These are phyloP conservation scores for Cyanoderma ruficeps DNA, from an alignment of 2,113 vertebrate genomes.

Conservation along the genomic window DNA sequence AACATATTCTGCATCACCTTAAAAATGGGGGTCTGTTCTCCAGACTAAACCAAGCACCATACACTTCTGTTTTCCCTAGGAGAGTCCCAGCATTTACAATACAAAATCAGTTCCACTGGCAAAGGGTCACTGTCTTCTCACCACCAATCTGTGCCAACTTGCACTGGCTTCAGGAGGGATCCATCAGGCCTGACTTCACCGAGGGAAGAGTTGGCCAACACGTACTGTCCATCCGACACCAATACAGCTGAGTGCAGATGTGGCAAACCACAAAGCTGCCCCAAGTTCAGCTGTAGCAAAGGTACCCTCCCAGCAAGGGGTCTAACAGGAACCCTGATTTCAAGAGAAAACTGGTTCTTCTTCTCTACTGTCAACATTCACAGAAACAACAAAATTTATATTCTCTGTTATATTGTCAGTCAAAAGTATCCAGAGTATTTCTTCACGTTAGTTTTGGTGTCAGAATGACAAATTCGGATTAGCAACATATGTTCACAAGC, in stretches of 20 bases:
- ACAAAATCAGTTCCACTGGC: no score
- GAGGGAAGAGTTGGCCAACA: neutral
- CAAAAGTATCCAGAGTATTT: accelerated
- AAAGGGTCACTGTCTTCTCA: neutral
- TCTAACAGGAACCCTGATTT: accelerated
- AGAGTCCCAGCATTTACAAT: accelerated
- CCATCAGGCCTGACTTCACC: neutral
- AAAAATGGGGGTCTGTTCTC: accelerated
- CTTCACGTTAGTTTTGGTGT: neutral
- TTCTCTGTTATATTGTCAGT: accelerated
- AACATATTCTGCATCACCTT: neutral
- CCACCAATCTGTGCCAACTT: accelerated
- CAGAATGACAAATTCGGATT: neutral
- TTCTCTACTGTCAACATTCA: neutral
- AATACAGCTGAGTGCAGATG: accelerated
- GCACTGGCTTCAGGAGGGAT: neutral
- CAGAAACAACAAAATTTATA: neutral
- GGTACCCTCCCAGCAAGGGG: accelerated
- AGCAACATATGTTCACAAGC: neutral
- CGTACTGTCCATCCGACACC: neutral
- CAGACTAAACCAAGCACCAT: neutral
- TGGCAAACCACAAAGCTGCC: neutral
- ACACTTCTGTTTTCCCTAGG: accelerated
- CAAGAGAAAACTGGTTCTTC: neutral
- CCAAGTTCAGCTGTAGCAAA: accelerated